Percentiles rank a stretch among this genome's conserved stretches.
Evolutionary conservation across 1,140 invertebrate genomes (phyloP).

Genomic region (Aphis craccivora): DNA sequence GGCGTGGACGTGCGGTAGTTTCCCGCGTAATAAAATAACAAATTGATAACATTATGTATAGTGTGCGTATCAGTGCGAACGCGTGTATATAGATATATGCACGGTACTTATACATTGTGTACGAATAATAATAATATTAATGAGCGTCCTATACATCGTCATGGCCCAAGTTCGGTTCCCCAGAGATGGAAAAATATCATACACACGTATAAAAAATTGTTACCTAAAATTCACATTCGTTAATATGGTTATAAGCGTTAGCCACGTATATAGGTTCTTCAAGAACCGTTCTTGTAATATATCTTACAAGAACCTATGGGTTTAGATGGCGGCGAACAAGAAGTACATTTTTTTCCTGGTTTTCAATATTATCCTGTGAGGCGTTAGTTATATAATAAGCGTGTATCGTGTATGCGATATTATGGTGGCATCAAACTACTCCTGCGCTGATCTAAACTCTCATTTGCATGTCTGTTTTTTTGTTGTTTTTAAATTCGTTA

Average conservation of each 20-base stretch:
- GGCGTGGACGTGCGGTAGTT: neutral
- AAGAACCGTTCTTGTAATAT: too few species aligned
- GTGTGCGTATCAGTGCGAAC: neutral
- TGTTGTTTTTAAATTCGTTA: neutral
- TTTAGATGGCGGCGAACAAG: neutral
- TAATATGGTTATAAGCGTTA: neutral
- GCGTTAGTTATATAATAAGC: too few species aligned
- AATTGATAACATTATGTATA: neutral
- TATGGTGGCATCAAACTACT: neutral
- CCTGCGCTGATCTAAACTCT: neutral
- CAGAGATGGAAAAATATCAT: neutral
- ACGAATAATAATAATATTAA: constrained; percentile 18
- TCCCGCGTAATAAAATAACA: neutral
- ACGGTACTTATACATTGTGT: neutral
- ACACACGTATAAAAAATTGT: neutral
- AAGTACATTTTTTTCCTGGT: neutral
- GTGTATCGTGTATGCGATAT: neutral
- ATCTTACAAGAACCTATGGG: neutral
- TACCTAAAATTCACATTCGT: neutral
- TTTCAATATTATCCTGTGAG: neutral
- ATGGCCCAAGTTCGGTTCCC: neutral
- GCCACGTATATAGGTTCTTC: neutral
- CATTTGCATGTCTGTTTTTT: neutral
- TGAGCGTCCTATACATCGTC: neutral
- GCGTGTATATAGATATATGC: too few species aligned